Conservation (phyloP, 2,888 invertebrate genomes). For the Aphidius colemani region DNA sequence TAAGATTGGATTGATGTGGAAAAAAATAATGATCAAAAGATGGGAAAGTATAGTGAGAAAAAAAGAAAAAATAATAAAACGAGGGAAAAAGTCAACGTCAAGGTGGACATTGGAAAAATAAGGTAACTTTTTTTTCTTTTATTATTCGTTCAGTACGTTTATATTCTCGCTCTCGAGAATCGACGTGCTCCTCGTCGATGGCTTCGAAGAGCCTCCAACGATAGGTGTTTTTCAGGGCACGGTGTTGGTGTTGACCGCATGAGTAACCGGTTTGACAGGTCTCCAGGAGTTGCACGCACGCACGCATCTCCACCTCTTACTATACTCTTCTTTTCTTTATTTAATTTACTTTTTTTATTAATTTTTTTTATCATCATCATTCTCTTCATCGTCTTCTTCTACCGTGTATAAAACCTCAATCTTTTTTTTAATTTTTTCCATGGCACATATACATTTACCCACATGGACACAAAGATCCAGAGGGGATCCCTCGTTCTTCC, state of each 20-base stretch:
- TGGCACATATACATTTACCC: conserved; percentile 18
- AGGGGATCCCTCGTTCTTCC: conserved; percentile 32
- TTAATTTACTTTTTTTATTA: conserved; percentile 23
- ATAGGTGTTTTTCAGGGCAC: conserved; percentile 36
- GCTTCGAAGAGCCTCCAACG: conserved; percentile 39
- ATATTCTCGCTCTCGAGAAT: too few relatives aligned
- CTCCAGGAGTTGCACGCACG: conserved; percentile 42
- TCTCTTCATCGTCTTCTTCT: conserved; percentile 10
- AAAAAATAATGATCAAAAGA: too few relatives aligned
- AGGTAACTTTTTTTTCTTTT: too few relatives aligned
- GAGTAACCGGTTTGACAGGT: conserved; percentile 59
- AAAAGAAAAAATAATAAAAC: too few relatives aligned
- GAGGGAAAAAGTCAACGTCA: too few relatives aligned
- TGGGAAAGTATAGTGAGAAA: too few relatives aligned
- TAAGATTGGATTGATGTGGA: too few relatives aligned
- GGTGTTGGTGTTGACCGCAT: conserved; percentile 51
- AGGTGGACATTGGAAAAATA: too few relatives aligned
- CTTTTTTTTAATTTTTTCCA: conserved; percentile 1
- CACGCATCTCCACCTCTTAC: conserved; percentile 26
- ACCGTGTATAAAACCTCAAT: conserved; percentile 6
- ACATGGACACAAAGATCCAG: conserved; percentile 18
- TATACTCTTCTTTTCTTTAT: conserved; percentile 15
- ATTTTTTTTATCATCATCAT: conserved; percentile 19
- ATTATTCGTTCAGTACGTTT: too few relatives aligned
- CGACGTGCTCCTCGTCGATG: background rate